Percentiles rank a stretch among this genome's conserved stretches.
phyloP scores from a whole-genome alignment of 1,140 invertebrate genomes.

The Idris sp. region DNA sequence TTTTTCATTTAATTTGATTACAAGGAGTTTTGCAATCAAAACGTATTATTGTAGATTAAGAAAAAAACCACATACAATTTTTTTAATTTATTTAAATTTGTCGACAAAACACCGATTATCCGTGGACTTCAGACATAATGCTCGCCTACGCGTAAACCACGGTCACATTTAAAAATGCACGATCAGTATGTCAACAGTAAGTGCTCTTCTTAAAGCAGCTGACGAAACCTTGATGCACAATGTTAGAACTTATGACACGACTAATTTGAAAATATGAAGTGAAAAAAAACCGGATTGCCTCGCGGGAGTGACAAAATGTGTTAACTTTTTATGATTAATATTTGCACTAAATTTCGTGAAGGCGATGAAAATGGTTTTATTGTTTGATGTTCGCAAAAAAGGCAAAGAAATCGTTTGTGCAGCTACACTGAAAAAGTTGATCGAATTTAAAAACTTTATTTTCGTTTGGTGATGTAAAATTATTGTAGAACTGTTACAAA shows the following conservation, averaged over 20 bases:
- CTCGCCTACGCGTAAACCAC: conserved; percentile 18
- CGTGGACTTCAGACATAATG: neutral
- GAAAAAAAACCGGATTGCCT: conserved; percentile 46
- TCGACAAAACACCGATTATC: neutral
- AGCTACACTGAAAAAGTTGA: conserved; percentile 18
- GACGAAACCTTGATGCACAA: conserved; percentile 46
- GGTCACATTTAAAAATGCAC: conserved; percentile 19
- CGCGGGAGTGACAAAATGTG: conserved; percentile 22
- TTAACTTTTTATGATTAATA: conserved; percentile 30
- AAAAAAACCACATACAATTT: too few relatives aligned
- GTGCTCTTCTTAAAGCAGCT: conserved; percentile 35
- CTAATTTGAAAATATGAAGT: conserved; percentile 33
- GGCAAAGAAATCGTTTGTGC: conserved; percentile 9
- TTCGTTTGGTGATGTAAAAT: conserved; percentile 5
- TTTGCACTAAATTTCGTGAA: conserved; percentile 29
- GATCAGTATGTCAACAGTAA: conserved; percentile 48
- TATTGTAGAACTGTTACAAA: conserved; percentile 1
- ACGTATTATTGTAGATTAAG: too few relatives aligned
- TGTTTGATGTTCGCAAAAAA: conserved; percentile 8
- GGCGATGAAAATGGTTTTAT: conserved; percentile 2
- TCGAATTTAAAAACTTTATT: conserved; percentile 23
- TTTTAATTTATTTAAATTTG: too few relatives aligned
- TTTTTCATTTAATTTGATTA: too few relatives aligned
- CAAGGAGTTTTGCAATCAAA: too few relatives aligned
- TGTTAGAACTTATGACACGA: conserved; percentile 40